Percentiles rank a stretch among this genome's conserved stretches.
Conservation (phyloP, 2,797 vertebrate species). For the Chaetodon trifasciatus region DNA sequence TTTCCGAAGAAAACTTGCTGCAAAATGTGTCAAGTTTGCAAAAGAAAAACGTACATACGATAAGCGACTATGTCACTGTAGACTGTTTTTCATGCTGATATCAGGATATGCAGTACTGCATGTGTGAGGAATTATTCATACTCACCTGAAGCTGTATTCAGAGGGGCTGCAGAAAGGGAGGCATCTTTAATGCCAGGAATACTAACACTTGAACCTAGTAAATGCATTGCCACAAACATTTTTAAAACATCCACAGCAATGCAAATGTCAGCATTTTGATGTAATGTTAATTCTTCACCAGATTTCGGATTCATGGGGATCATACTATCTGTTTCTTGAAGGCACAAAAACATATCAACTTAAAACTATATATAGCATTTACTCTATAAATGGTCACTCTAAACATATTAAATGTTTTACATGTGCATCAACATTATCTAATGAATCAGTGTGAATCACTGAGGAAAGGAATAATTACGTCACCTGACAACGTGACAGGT, state of each 20-base stretch:
- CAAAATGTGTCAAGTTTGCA: too few species aligned
- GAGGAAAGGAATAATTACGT: background rate
- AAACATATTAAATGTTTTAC: background rate
- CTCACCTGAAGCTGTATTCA: background rate
- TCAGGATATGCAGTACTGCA: too few species aligned
- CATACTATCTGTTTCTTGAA: background rate
- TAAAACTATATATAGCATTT: too few species aligned
- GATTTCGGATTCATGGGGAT: background rate
- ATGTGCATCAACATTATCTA: background rate
- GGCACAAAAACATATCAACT: background rate
- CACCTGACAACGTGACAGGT: background rate
- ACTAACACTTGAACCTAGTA: background rate
- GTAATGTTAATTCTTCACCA: background rate
- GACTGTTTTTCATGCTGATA: too few species aligned
- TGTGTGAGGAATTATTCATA: too few species aligned
- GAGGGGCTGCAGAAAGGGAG: background rate
- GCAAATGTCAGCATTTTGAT: background rate
- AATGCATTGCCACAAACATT: background rate
- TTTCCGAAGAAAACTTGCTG: too few species aligned
- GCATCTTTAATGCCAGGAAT: background rate
- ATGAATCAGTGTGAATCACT: background rate
- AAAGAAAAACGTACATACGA: too few species aligned
- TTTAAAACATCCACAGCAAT: background rate
- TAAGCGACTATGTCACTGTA: too few species aligned
- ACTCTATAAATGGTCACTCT: too few species aligned